These are phyloP conservation scores for Microctenopoma stevenorrisi DNA, from an alignment of 2,797 vertebrate species.

Conservation along the genomic window DNA sequence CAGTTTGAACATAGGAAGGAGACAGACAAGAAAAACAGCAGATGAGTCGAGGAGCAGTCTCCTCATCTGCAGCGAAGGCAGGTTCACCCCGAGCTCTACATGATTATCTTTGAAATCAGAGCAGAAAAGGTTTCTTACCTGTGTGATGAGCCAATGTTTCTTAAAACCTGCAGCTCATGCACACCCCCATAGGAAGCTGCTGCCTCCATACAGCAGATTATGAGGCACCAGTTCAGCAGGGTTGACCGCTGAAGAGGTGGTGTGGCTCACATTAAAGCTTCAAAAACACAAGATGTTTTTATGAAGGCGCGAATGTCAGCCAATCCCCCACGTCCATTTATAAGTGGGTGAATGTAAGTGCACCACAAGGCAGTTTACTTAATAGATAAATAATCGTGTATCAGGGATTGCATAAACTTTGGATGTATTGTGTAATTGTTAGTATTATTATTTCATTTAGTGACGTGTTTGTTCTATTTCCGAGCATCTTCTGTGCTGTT, in stretches of 20 bases:
- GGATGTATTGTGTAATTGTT: conserved; percentile 3
- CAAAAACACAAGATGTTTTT: not conserved
- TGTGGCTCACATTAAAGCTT: conserved; percentile 23
- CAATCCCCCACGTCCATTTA: conserved; percentile 3
- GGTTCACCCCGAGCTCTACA: conserved; percentile 6
- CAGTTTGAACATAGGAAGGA: conserved; percentile 62
- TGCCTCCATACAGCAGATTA: conserved; percentile 46
- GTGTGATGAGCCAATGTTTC: conserved; percentile 29
- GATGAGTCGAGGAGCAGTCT: conserved; percentile 48
- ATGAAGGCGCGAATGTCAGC: not conserved
- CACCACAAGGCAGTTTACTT: conserved; percentile 11
- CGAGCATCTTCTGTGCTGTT: not conserved
- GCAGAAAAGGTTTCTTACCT: conserved; percentile 21
- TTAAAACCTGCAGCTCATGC: conserved; percentile 42
- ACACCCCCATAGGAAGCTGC: conserved; percentile 40
- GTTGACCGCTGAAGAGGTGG: conserved; percentile 39
- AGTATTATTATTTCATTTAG: conserved; percentile 9
- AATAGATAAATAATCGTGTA: not conserved
- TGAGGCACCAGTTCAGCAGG: conserved; percentile 48
- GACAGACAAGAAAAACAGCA: conserved; percentile 24
- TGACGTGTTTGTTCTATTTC: conserved; percentile 19
- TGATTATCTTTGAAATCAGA: conserved; percentile 20
- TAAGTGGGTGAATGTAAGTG: conserved; percentile 27
- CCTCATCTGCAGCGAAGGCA: conserved; percentile 49
- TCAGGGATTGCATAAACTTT: conserved; percentile 13